A percentile compares a stretch with the other conserved stretches of the same genome.
Conservation (phyloP, 1,140 invertebrate genomes). For the Macrostomum lignano region DNA sequence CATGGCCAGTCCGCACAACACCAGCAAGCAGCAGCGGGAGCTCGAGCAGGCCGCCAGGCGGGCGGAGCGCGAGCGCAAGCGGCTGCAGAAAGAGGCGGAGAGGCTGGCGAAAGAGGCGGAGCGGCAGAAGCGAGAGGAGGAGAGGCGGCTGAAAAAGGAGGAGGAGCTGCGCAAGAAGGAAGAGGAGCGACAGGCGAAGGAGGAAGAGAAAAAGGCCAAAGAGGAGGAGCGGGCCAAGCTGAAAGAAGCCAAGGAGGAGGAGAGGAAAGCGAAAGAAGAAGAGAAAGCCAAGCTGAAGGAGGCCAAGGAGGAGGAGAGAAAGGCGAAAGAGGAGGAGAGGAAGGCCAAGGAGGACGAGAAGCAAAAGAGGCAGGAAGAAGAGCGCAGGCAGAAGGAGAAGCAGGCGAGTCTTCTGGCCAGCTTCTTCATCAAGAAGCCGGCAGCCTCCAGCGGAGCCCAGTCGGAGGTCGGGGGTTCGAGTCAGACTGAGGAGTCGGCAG, state of each 20-base stretch:
- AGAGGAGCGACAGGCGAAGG: slow-evolving; percentile 10
- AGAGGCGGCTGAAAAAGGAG: slow-evolving; percentile 10
- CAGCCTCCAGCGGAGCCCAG: not conserved
- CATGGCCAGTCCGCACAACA: too few relatives aligned
- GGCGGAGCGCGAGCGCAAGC: not conserved
- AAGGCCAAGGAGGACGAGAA: not conserved
- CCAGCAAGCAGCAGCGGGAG: too few relatives aligned
- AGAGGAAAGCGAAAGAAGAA: slow-evolving; percentile 1
- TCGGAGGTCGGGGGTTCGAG: not conserved
- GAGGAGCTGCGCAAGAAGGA: slow-evolving; percentile 11
- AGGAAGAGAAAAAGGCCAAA: slow-evolving; percentile 10
- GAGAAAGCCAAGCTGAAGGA: slow-evolving; percentile 2
- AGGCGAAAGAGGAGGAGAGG: slow-evolving; percentile 5
- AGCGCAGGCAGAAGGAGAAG: not conserved
- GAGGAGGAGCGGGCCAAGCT: not conserved
- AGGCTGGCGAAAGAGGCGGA: slow-evolving; percentile 7
- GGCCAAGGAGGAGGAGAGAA: not conserved
- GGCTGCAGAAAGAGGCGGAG: not conserved
- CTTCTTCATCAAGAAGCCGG: not conserved
- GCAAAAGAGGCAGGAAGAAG: not conserved
- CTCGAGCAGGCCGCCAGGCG: too few relatives aligned
- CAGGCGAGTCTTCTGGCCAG: not conserved
- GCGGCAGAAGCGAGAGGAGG: slow-evolving; percentile 9
- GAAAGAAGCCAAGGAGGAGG: slow-evolving; percentile 2
- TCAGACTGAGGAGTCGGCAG: too few relatives aligned